phyloP scores from a whole-genome alignment of 2,888 invertebrate species.

The Carpatolechia fugitivella region DNA sequence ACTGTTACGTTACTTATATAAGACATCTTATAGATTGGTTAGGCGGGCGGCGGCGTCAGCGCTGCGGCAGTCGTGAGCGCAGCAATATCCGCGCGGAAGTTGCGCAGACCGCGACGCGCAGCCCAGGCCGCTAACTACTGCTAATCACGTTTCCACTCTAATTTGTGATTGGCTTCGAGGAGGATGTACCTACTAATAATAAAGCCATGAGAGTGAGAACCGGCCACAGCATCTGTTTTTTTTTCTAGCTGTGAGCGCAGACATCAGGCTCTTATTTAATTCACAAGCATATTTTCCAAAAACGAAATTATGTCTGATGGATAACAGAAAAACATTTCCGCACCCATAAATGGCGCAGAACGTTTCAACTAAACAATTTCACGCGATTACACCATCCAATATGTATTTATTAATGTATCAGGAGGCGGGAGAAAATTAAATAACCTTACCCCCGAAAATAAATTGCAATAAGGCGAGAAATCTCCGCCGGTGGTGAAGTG shows the following conservation, averaged over 20 bases:
- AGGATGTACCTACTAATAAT: slow-evolving; percentile 2
- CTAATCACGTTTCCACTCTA: slow-evolving; percentile 8
- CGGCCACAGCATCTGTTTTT: neutral
- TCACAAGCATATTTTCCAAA: too few species aligned
- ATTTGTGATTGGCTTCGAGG: slow-evolving; percentile 14
- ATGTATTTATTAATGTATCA: slow-evolving; percentile 64
- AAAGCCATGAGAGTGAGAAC: neutral
- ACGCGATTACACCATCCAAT: slow-evolving; percentile 39
- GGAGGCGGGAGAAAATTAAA: slow-evolving; percentile 60
- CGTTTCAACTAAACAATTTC: slow-evolving; percentile 1
- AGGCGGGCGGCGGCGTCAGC: neutral
- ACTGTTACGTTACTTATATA: too few species aligned
- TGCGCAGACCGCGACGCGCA: slow-evolving; percentile 24
- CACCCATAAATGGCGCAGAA: neutral
- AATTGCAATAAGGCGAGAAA: slow-evolving; percentile 69
- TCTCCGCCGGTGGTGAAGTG: slow-evolving; percentile 51
- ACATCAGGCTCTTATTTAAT: too few species aligned
- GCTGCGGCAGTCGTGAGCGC: neutral
- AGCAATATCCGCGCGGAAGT: slow-evolving; percentile 45
- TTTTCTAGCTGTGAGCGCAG: too few species aligned
- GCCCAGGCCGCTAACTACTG: neutral
- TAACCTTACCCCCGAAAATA: slow-evolving; percentile 67
- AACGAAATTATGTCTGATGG: too few species aligned
- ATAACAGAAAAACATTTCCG: neutral
- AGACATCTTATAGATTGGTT: too few species aligned